Base-by-base conservation (phyloP, 1,140 invertebrate genomes). In the Metaphire vulgaris region DNA sequence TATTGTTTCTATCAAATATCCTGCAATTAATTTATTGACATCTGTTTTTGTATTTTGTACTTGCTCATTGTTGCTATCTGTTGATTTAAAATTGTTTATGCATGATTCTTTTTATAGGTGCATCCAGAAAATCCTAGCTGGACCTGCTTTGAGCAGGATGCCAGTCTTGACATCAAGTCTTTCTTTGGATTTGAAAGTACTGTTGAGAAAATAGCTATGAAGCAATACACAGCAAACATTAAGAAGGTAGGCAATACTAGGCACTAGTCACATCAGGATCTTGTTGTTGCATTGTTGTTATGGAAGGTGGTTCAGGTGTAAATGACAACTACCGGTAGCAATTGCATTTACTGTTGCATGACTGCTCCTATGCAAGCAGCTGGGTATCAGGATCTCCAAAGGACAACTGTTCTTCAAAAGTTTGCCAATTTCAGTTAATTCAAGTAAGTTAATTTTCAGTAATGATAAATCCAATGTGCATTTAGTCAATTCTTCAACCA, bases 81-180 rank as follows among this genome's bases (percentile, higher is more conserved):
- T 12, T 6, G 12, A 32, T 71, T 2, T 31, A 71, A 29, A 29
- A 1, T 33, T 2, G 32, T 69, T 30, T 14, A 26, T 69, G 12
- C 2, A 12, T 28, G 2, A 12, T 12, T 26, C 2, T n/a, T 80
- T 79, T 83, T 81, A 67, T 79, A 97, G 93, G 92, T 96, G 16
- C 95, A 98, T 87, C 93, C 95, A 2, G 95, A 98, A 82, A 98
- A 98, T 86, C 82, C 91, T 0, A 90, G 94, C 56, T 98, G 96
- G 96, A 98, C 96, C 1, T 98, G 96, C 83, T 98, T 98, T 87
- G 96, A 98, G 84, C 96, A 98, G 87, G 91, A 90, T 72, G 95
- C 96, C 6, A 92, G 91, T 82, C 89, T 98, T 76, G 95, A 98
- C 87, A 94, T 98, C 2, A 97, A 95, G 85, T 96, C 93, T 81